Base-by-base conservation (phyloP, 35 echinoderm and acorn worm species). In the Eucidaris tribuloides region DNA sequence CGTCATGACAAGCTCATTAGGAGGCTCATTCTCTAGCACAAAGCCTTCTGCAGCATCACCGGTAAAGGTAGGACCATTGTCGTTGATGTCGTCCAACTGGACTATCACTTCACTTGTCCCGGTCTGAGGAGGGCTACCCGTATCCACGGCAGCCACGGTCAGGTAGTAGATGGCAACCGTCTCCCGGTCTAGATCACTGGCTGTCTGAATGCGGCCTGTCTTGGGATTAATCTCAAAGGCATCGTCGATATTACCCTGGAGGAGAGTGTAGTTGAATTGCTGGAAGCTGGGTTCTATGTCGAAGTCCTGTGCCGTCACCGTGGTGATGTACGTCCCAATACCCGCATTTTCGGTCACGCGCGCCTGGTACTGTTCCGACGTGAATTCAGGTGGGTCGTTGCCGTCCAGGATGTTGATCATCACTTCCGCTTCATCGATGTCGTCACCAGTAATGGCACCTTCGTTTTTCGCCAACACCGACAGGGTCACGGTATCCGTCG, bases 371-470 rank as follows among this genome's bases (percentile, higher is more conserved):
- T 79, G 66, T 15, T 99, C 87, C 4, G 83, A 59, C 40, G 70
- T 36, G 42, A 99, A 99, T 14, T 90, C 78, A 48, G 96, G 96
- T 25, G 96, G 83, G 63, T 99, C 96, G 50, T 99, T 99, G 2
- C 91, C 96, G 83, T 99, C 96, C 30, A 79, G 63, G 11, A 99
- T 93, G 20, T 81, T 65, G 27, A 98, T 57, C 17, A 58, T 86
- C 7, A 98, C 83, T 72, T 71, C 83, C 1, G 90, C 85, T 79
- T 93, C 87, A 86, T 93, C 95, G 2, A 98, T 70, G 41, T 89
- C 84, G 29, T 59, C 76, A 38, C 95, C 95, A 41, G 66, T 76
- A 49, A 98, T 81, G 44, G 71, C 45, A 39, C 90, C 95, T 42
- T 76, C 78, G 77, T 98, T 98, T 61, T 93, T 98, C 15, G 95